These are phyloP conservation scores for Pseudococcus longispinus DNA, from an alignment of 2,888 invertebrate species.

Conservation along the genomic window DNA sequence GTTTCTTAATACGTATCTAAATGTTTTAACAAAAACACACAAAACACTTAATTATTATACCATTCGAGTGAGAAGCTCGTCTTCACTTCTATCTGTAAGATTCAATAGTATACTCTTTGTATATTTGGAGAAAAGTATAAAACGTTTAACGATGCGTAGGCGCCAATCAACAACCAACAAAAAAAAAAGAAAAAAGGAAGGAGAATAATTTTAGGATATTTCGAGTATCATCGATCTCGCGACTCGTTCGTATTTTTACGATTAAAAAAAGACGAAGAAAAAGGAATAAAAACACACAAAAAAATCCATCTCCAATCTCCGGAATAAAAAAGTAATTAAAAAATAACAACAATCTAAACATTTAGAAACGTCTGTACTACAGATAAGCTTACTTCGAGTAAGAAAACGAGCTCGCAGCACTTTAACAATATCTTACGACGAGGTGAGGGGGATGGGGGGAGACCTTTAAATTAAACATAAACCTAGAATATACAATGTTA, in stretches of 20 bases:
- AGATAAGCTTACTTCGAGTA: background rate
- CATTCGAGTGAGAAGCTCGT: background rate
- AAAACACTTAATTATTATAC: slow-evolving; percentile 37
- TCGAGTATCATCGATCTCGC: slow-evolving; percentile 35
- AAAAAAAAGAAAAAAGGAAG: background rate
- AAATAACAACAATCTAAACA: background rate
- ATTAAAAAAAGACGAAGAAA: background rate
- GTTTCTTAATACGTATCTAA: slow-evolving; percentile 32
- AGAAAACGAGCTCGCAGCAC: background rate
- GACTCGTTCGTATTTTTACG: background rate
- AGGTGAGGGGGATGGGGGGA: background rate
- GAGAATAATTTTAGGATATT: background rate
- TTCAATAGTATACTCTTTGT: background rate
- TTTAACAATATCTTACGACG: background rate
- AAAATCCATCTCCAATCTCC: background rate
- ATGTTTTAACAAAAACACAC: slow-evolving; percentile 38
- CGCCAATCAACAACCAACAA: background rate
- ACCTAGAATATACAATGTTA: background rate
- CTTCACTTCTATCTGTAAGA: background rate
- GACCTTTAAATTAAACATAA: background rate
- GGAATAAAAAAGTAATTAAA: slow-evolving; percentile 42
- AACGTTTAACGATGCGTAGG: slow-evolving; percentile 30
- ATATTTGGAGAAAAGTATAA: slow-evolving; percentile 6
- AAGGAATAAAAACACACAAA: background rate
- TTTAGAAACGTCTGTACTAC: background rate